Evolutionary conservation across 2,888 invertebrate genomes (phyloP).

Genomic region (Drosophila rubida): DNA sequence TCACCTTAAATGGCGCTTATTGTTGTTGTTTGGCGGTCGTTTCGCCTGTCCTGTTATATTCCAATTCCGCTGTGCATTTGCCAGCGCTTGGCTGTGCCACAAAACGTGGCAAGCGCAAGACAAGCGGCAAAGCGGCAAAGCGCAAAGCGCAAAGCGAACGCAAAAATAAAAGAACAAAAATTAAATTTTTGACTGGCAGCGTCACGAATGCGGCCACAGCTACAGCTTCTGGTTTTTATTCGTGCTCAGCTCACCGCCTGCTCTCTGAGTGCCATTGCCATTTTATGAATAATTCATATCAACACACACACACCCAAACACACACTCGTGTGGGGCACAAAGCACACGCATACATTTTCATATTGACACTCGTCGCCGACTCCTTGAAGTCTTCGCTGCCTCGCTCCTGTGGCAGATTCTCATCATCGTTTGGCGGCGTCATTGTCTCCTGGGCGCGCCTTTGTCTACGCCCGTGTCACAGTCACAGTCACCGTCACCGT

Average conservation of each 20-base stretch:
- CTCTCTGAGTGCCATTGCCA: conserved; percentile 66
- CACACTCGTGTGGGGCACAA: conserved; percentile 34
- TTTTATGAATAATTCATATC: conserved; percentile 79
- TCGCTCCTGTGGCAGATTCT: conserved; percentile 60
- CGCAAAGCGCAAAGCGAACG: no score
- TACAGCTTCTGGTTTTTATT: conserved; percentile 38
- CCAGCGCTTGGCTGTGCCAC: conserved; percentile 7
- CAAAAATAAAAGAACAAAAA: conserved; percentile 20
- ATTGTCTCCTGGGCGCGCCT: conserved; percentile 58
- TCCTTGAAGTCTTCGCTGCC: conserved; percentile 35
- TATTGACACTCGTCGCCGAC: conserved; percentile 67
- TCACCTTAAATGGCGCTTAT: conserved; percentile 35
- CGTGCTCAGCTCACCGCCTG: conserved; percentile 49
- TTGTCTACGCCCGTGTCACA: conserved; percentile 49
- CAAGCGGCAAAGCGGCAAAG: no score
- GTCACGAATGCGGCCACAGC: conserved; percentile 51
- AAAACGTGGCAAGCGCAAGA: conserved; percentile 10
- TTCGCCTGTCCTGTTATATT: conserved; percentile 13
- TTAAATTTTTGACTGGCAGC: conserved; percentile 45
- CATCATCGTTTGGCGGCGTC: conserved; percentile 63
- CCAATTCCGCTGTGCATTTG: conserved; percentile 23
- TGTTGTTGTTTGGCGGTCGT: conserved; percentile 19
- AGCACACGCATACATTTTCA: conserved; percentile 68
- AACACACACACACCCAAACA: conserved; percentile 30
- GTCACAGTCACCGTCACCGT: conserved; percentile 10